Conservation (phyloP, 2,797 vertebrate species). For the Enteromius anoplus region DNA sequence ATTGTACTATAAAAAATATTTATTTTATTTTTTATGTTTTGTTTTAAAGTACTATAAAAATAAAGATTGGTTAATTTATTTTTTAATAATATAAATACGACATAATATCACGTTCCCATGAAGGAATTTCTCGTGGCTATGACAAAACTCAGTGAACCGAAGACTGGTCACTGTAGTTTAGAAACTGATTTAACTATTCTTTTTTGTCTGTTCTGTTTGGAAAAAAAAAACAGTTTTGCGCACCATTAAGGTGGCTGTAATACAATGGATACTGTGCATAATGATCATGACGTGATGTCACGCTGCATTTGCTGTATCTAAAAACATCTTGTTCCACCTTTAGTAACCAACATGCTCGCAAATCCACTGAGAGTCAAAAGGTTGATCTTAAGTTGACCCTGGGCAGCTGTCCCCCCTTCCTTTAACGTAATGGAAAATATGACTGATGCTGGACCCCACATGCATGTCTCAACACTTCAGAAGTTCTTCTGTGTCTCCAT, state of each 20-base stretch:
- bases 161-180: too few relatives aligned
- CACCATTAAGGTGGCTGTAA: not conserved
- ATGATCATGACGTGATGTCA: not conserved
- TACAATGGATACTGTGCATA: not conserved
- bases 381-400: conserved; percentile 23
- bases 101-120: too few relatives aligned
- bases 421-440: conserved; percentile 56
- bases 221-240: not conserved
- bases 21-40: too few relatives aligned
- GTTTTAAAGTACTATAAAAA: too few relatives aligned
- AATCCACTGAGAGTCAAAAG: not conserved
- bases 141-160: too few relatives aligned
- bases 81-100: too few relatives aligned
- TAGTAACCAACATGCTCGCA: not conserved
- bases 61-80: too few relatives aligned
- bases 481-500: conserved; percentile 38
- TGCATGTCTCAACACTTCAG: conserved; percentile 29
- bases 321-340: conserved; percentile 7
- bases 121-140: too few relatives aligned
- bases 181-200: not conserved
- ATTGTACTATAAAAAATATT: too few relatives aligned
- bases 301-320: conserved; percentile 5
- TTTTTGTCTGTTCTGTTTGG: not conserved
- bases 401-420: conserved; percentile 11
- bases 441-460: conserved; percentile 31